These are phyloP conservation scores for Heliconius ethilla DNA, from an alignment of 2,888 invertebrate species.

Conservation along the genomic window DNA sequence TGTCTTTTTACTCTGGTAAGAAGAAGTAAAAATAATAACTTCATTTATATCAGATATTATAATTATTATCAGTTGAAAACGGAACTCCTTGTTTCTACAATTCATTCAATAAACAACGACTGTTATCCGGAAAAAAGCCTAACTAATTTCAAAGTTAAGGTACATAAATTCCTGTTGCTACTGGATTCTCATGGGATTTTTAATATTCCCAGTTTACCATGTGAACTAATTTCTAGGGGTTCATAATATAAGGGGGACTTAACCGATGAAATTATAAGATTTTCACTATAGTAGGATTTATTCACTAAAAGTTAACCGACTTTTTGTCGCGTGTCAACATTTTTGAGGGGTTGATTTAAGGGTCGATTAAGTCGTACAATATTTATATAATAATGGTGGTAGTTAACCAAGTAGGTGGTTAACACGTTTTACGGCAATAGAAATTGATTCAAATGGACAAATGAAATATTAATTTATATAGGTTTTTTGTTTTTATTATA, in stretches of 20 bases:
- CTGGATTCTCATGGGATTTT: constrained; percentile 7
- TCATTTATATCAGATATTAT: too few relatives aligned
- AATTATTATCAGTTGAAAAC: too few relatives aligned
- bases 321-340: constrained; percentile 22
- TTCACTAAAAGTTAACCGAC: not conserved
- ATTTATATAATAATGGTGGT: not conserved
- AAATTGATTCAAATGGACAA: not conserved
- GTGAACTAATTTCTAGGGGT: constrained; percentile 23
- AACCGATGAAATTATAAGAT: constrained; percentile 1
- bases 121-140: too few relatives aligned
- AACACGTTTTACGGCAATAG: not conserved
- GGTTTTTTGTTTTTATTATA: not conserved
- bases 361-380: not conserved
- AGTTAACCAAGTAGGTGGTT: not conserved
- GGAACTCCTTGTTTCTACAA: too few relatives aligned
- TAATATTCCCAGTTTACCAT: constrained; percentile 27
- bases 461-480: not conserved
- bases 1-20: too few relatives aligned
- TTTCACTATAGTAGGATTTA: not conserved
- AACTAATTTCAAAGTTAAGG: too few relatives aligned
- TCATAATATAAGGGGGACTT: not conserved
- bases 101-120: too few relatives aligned
- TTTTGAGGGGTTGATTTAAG: not conserved
- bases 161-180: too few relatives aligned
- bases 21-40: too few relatives aligned